These are phyloP conservation scores for Fragum fragum DNA, from an alignment of 2,888 invertebrate species.

Conservation along the genomic window DNA sequence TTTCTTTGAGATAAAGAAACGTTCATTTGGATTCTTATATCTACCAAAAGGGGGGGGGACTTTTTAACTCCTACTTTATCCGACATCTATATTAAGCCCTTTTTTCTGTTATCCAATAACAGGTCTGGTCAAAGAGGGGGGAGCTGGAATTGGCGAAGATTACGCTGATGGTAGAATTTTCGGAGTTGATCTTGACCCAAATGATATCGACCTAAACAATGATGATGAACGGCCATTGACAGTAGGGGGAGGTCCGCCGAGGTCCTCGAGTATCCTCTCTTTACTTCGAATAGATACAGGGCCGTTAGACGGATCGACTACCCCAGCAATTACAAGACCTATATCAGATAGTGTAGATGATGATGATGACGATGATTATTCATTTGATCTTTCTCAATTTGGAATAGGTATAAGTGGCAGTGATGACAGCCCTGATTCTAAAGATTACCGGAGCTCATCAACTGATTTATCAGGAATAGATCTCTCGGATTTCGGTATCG, in stretches of 20 bases:
- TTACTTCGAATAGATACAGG: background rate
- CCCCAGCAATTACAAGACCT: background rate
- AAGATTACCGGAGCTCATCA: background rate
- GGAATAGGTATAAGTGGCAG: background rate
- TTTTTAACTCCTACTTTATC: too few species aligned
- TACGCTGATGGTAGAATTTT: constrained; percentile 3
- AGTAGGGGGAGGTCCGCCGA: background rate
- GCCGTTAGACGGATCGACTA: background rate
- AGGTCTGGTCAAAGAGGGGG: background rate
- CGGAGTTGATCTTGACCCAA: background rate
- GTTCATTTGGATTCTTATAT: too few species aligned
- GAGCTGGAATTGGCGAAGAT: constrained; percentile 13
- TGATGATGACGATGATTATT: constrained; percentile 1
- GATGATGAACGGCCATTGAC: background rate
- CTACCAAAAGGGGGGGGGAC: too few species aligned
- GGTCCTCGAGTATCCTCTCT: background rate
- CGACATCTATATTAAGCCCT: too few species aligned
- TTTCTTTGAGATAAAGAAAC: too few species aligned
- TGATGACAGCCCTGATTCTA: background rate
- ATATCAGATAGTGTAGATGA: background rate
- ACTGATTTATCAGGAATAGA: background rate
- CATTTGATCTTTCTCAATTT: background rate
- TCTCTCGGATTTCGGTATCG: background rate
- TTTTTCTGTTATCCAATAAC: too few species aligned
- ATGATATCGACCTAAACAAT: background rate